These are phyloP conservation scores for Lycophotia porphyrea DNA, from an alignment of 2,888 invertebrate species.

Conservation along the genomic window DNA sequence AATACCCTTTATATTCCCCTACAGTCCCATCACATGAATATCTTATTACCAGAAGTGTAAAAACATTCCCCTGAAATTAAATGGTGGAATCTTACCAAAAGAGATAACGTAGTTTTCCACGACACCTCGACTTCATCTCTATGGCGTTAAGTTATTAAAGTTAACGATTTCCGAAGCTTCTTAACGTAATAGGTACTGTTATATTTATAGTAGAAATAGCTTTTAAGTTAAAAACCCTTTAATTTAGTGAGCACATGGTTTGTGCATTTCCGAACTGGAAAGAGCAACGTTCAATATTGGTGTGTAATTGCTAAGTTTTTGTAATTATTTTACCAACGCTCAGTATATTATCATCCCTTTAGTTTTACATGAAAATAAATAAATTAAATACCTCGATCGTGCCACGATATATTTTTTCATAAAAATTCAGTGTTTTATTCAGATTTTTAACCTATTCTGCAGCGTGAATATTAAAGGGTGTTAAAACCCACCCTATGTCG, in stretches of 20 bases:
- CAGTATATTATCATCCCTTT: neutral
- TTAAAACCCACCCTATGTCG: neutral
- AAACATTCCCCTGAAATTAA: conserved; percentile 16
- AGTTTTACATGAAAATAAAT: neutral
- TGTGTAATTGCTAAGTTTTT: conserved; percentile 8
- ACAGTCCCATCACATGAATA: neutral
- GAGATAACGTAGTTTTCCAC: neutral
- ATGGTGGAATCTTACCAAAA: conserved; percentile 20
- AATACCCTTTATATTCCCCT: neutral
- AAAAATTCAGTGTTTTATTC: neutral
- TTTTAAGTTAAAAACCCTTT: neutral
- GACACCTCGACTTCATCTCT: conserved; percentile 4
- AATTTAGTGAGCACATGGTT: conserved; percentile 1
- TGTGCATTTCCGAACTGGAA: neutral
- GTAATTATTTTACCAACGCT: neutral
- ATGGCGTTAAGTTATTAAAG: conserved; percentile 7
- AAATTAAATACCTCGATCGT: neutral
- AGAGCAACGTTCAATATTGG: neutral
- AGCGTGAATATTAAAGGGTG: neutral
- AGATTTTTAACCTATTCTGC: neutral
- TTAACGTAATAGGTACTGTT: neutral
- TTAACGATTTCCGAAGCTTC: neutral
- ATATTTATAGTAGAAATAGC: neutral
- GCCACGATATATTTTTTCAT: neutral
- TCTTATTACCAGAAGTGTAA: conserved; percentile 2